Conservation (phyloP, 1,140 invertebrate species). For the Himalopsyche phryganea region DNA sequence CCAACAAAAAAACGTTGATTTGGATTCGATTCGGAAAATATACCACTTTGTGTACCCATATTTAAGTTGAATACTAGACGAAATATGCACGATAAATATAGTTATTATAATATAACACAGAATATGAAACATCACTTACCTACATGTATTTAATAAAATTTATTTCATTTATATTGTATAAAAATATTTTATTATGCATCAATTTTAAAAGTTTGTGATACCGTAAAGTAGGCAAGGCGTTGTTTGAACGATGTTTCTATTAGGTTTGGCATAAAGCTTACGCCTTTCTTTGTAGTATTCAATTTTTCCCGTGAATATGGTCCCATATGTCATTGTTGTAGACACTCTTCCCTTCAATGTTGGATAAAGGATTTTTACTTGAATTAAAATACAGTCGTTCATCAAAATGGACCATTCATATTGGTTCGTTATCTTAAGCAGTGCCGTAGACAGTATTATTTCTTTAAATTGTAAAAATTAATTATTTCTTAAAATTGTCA, state of each 20-base stretch:
- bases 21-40: too few species aligned
- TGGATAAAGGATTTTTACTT: conserved; percentile 21
- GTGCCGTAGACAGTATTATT: neutral
- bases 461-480: too few species aligned
- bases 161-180: too few species aligned
- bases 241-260: conserved; percentile 17
- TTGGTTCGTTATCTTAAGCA: neutral
- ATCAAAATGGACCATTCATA: conserved; percentile 31
- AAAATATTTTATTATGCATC: too few species aligned
- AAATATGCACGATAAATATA: too few species aligned
- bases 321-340: conserved; percentile 24
- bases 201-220: neutral
- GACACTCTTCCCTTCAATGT: conserved; percentile 14
- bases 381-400: conserved; percentile 30
- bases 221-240: conserved; percentile 1
- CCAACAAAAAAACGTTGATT: too few species aligned
- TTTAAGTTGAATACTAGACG: too few species aligned
- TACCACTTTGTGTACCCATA: too few species aligned
- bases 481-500: too few species aligned
- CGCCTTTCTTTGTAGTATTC: conserved; percentile 25
- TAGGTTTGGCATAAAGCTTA: conserved; percentile 17
- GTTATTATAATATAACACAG: too few species aligned
- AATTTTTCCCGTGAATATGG: conserved; percentile 28
- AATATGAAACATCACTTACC: too few species aligned
- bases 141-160: too few species aligned